Percentiles rank a stretch among this genome's conserved stretches.
phyloP scores from a whole-genome alignment of 2,797 vertebrate genomes.

The Danio jaintianensis region DNA sequence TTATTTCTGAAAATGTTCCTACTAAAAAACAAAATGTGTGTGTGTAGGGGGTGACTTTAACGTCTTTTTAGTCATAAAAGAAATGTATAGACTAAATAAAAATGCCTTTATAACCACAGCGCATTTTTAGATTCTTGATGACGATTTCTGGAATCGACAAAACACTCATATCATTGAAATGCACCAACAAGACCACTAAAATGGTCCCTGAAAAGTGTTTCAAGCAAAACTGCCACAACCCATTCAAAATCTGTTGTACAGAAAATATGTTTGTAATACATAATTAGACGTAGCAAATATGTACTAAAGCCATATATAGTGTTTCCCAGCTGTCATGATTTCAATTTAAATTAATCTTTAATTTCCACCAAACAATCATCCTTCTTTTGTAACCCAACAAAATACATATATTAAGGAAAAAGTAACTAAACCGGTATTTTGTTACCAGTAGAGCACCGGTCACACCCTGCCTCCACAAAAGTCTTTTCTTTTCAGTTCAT shows the following conservation, averaged over 20 bases:
- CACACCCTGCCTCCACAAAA: not conserved
- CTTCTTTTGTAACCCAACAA: not conserved
- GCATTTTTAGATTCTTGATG: not conserved
- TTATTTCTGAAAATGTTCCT: not conserved
- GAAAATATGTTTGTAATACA: slow-evolving; percentile 16
- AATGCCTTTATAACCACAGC: not conserved
- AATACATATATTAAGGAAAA: not conserved
- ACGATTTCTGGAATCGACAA: not conserved
- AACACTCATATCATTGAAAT: not conserved
- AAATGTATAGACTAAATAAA: not conserved
- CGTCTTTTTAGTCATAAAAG: not conserved
- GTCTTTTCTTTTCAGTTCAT: not conserved
- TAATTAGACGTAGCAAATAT: not conserved
- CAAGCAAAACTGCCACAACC: not conserved
- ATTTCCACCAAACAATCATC: not conserved
- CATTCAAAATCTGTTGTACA: not conserved
- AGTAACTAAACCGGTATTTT: not conserved
- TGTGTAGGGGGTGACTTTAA: not conserved
- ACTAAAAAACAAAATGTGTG: not conserved
- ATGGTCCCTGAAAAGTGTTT: not conserved
- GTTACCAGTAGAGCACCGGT: not conserved
- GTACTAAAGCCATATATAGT: not conserved
- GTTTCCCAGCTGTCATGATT: not conserved
- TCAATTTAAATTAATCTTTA: not conserved
- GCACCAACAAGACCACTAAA: not conserved